Evolutionary conservation across 2,888 invertebrate species (phyloP).

Genomic region (Miltochrista miniata): DNA sequence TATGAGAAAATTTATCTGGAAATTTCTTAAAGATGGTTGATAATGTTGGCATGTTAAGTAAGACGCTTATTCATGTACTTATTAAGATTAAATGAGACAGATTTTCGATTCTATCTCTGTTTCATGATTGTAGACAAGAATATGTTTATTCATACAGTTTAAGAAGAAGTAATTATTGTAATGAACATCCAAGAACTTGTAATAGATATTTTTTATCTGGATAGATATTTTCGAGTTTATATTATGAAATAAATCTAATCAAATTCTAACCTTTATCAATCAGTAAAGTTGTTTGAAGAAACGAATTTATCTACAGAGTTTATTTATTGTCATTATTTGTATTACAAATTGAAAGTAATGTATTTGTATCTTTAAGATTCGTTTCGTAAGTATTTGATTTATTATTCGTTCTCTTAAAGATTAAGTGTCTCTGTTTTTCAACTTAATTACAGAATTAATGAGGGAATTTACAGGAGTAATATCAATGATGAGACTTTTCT

Average conservation of each 20-base stretch:
- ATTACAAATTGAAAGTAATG: too few species aligned
- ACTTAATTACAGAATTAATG: too few species aligned
- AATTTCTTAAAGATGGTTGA: constrained; percentile 25
- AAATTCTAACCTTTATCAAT: too few species aligned
- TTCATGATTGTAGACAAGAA: not conserved
- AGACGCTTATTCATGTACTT: constrained; percentile 11
- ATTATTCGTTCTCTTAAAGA: too few species aligned
- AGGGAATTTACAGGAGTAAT: too few species aligned
- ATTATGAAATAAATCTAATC: not conserved
- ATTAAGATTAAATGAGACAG: constrained; percentile 14
- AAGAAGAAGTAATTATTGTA: constrained; percentile 2
- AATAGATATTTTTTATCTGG: not conserved
- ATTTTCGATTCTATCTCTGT: constrained; percentile 23
- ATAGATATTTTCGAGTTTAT: not conserved
- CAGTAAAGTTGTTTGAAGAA: not conserved
- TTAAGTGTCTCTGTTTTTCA: too few species aligned
- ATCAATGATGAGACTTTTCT: too few species aligned
- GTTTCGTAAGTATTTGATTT: too few species aligned
- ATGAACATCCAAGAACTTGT: not conserved
- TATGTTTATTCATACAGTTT: constrained; percentile 2
- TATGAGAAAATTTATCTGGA: too few species aligned
- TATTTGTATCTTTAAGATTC: too few species aligned
- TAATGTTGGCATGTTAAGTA: constrained; percentile 27
- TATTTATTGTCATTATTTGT: too few species aligned
- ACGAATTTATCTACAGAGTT: not conserved